Conservation (phyloP, 2,113 vertebrate species). For the Ranitomeya imitator region DNA sequence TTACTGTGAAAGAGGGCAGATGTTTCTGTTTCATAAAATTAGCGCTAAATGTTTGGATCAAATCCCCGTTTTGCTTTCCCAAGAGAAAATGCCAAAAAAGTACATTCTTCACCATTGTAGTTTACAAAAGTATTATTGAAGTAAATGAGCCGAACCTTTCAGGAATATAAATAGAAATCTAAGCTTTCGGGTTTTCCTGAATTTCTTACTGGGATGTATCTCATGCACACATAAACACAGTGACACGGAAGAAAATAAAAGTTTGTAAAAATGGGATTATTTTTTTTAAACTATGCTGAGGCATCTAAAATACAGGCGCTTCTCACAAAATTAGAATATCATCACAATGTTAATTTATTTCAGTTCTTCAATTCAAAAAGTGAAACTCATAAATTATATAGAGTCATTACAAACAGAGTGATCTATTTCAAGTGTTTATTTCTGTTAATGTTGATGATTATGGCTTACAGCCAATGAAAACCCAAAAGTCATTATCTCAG, state of each 20-base stretch:
- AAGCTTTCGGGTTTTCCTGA: neutral
- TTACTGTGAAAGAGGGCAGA: slow-evolving; percentile 47
- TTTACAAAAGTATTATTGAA: slow-evolving; percentile 41
- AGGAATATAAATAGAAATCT: slow-evolving; percentile 22
- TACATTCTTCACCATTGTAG: slow-evolving; percentile 41
- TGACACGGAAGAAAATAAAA: neutral
- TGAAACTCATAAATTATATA: too few relatives aligned
- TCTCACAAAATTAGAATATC: too few relatives aligned
- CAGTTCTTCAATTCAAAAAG: too few relatives aligned
- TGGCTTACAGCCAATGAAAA: too few relatives aligned
- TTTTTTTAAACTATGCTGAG: neutral
- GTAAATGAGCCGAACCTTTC: slow-evolving; percentile 34
- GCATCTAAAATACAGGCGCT: neutral
- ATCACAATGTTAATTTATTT: too few relatives aligned
- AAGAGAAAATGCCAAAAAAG: slow-evolving; percentile 41
- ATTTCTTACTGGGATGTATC: neutral
- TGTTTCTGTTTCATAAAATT: slow-evolving; percentile 53
- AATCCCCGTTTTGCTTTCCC: slow-evolving; percentile 40
- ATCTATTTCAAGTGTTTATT: too few relatives aligned
- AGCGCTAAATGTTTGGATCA: slow-evolving; percentile 46
- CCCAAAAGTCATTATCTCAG: too few relatives aligned
- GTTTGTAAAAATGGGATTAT: neutral
- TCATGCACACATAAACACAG: neutral
- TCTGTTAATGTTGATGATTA: too few relatives aligned
- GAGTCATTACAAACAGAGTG: too few relatives aligned